These are phyloP conservation scores for Triplophysa tibetana DNA, from an alignment of 2,113 vertebrate genomes.

Conservation along the genomic window DNA sequence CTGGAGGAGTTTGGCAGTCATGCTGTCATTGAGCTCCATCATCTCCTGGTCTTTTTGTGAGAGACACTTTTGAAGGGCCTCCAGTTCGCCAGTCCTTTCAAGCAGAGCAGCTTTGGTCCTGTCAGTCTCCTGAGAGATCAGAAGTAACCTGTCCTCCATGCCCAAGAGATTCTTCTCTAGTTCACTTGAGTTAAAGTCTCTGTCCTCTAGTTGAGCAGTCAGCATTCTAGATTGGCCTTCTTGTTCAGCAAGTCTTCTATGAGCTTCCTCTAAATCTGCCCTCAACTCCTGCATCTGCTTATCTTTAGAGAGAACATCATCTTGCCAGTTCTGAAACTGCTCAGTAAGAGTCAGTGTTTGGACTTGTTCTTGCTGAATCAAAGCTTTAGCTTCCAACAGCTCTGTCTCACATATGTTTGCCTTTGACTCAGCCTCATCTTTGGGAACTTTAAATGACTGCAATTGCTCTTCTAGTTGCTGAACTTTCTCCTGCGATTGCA, in stretches of 20 bases:
- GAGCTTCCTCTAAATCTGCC: constrained; percentile 76
- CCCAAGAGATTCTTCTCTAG: constrained; percentile 69
- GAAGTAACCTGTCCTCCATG: constrained; percentile 70
- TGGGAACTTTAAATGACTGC: constrained; percentile 67
- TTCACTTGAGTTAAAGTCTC: constrained; percentile 69
- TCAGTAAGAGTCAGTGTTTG: constrained; percentile 76
- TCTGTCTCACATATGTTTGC: constrained; percentile 63
- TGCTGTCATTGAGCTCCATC: constrained; percentile 79
- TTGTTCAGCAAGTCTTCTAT: constrained; percentile 74
- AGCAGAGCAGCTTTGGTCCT: constrained; percentile 71
- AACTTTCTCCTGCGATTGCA: constrained; percentile 74
- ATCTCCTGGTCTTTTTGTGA: constrained; percentile 82
- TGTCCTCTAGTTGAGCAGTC: constrained; percentile 75
- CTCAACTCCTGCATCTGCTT: constrained; percentile 81
- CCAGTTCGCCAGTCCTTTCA: constrained; percentile 72
- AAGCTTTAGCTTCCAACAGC: constrained; percentile 68
- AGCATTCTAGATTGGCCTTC: constrained; percentile 71
- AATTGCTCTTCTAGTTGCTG: constrained; percentile 61
- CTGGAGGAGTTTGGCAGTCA: constrained; percentile 86
- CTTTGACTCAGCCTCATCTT: constrained; percentile 70
- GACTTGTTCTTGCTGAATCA: constrained; percentile 66
- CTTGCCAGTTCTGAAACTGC: constrained; percentile 80
- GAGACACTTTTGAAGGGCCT: constrained; percentile 73
- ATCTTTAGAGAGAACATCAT: constrained; percentile 80
- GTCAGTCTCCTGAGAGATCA: constrained; percentile 70